Percentiles rank a stretch among this genome's conserved stretches.
Evolutionary conservation across 1,140 invertebrate genomes (phyloP).

Genomic region (Drusus annulatus): DNA sequence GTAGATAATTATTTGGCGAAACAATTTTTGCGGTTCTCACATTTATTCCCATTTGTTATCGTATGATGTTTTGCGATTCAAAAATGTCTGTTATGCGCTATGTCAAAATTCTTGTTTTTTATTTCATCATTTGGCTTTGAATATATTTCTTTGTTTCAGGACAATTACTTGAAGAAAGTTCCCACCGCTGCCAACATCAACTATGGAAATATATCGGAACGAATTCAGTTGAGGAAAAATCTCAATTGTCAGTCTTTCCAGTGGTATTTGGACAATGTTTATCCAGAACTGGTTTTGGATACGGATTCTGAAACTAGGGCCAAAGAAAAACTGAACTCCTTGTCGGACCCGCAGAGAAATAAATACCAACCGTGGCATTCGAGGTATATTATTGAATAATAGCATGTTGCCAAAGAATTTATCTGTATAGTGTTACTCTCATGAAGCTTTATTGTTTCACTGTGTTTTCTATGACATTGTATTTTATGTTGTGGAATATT

Average conservation of each 20-base stretch:
- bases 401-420: no score
- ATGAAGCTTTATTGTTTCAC: no score
- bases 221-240: slow-evolving; percentile 78
- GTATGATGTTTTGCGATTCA: no score
- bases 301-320: slow-evolving; percentile 73
- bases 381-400: slow-evolving; percentile 62
- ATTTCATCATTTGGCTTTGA: no score
- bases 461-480: no score
- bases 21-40: no score
- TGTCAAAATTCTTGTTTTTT: no score
- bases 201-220: slow-evolving; percentile 86
- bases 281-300: slow-evolving; percentile 84
- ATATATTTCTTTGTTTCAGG: slow-evolving; percentile 67
- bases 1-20: no score
- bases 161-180: slow-evolving; percentile 83
- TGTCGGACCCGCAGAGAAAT: slow-evolving; percentile 73
- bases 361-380: slow-evolving; percentile 86
- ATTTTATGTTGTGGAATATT: no score
- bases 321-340: slow-evolving; percentile 75
- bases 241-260: slow-evolving; percentile 90
- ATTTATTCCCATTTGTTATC: no score
- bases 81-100: no score
- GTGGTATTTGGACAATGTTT: slow-evolving; percentile 96
- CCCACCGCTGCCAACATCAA: slow-evolving; percentile 76
- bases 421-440: no score